phyloP scores from a whole-genome alignment of 2,888 invertebrate genomes.

The Tortrix viridana region DNA sequence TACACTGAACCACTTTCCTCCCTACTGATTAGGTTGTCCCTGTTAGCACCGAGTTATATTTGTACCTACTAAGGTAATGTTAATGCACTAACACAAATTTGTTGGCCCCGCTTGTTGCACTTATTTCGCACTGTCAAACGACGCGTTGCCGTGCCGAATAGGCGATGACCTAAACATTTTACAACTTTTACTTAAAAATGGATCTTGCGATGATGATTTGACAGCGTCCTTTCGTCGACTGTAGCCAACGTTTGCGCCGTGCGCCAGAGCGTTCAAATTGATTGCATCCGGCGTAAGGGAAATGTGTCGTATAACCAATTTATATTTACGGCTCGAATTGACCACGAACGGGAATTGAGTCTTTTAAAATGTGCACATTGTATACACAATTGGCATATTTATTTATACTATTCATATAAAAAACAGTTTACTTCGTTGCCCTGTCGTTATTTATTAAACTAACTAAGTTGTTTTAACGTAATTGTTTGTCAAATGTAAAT shows the following conservation, averaged over 20 bases:
- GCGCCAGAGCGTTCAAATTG: slow-evolving; percentile 73
- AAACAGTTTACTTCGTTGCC: no score
- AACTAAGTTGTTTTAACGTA: no score
- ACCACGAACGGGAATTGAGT: slow-evolving; percentile 59
- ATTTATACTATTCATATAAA: no score
- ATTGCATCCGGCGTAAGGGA: slow-evolving; percentile 81
- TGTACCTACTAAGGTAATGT: not conserved
- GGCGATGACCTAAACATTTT: slow-evolving; percentile 1
- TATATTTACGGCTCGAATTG: slow-evolving; percentile 76
- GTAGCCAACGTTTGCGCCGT: slow-evolving; percentile 62
- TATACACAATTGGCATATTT: no score
- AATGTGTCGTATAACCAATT: slow-evolving; percentile 83
- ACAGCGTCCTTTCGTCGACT: slow-evolving; percentile 66
- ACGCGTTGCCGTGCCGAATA: not conserved
- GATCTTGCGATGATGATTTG: slow-evolving; percentile 48
- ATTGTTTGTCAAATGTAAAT: no score
- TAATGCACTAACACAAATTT: not conserved
- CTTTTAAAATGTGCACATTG: slow-evolving; percentile 9
- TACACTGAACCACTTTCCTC: slow-evolving; percentile 38
- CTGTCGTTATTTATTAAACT: no score
- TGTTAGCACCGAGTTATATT: not conserved
- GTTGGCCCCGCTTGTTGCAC: not conserved
- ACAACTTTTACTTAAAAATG: slow-evolving; percentile 28
- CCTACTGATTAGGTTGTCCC: not conserved
- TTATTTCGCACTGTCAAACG: slow-evolving; percentile 1